phyloP scores from a whole-genome alignment of 2,888 invertebrate genomes.

The Balanococcus diminutus region DNA sequence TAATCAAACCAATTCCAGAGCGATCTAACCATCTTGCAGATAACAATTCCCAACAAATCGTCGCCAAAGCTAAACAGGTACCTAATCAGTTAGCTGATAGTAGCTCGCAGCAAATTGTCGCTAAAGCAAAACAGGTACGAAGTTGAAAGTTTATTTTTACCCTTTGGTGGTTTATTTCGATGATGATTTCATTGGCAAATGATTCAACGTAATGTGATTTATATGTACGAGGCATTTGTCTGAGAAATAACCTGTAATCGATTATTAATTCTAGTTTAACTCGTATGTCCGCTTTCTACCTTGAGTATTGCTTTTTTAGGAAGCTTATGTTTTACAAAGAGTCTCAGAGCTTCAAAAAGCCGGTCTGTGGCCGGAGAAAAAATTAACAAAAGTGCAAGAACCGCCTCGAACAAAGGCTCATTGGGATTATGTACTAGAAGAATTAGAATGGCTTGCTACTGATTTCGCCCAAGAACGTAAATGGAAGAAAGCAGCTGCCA shows the following conservation, averaged over 20 bases:
- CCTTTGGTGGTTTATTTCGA: background rate
- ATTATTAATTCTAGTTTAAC: background rate
- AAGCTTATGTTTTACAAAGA: constrained; percentile 92
- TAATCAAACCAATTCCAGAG: constrained; percentile 6
- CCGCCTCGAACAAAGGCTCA: constrained; percentile 90
- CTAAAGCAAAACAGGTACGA: constrained; percentile 78
- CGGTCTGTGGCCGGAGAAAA: constrained; percentile 91
- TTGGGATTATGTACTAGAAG: constrained; percentile 98
- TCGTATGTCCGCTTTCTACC: background rate
- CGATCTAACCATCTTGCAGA: constrained; percentile 31
- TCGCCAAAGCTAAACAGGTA: constrained; percentile 82
- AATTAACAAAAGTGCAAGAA: constrained; percentile 90
- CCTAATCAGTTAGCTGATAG: constrained; percentile 41
- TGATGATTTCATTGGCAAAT: constrained; percentile 4
- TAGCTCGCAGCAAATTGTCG: constrained; percentile 73
- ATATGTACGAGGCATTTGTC: constrained; percentile 55
- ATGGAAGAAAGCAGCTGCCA: constrained; percentile 95
- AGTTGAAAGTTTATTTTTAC: background rate
- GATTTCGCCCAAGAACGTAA: constrained; percentile 98
- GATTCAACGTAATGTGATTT: background rate
- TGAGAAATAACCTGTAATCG: constrained; percentile 1
- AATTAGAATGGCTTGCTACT: constrained; percentile 97
- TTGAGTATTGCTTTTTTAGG: constrained; percentile 63
- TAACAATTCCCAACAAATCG: constrained; percentile 70
- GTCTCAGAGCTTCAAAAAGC: constrained; percentile 90